Conservation (phyloP, 1,140 invertebrate genomes). For the Drosophila tropicalis region DNA sequence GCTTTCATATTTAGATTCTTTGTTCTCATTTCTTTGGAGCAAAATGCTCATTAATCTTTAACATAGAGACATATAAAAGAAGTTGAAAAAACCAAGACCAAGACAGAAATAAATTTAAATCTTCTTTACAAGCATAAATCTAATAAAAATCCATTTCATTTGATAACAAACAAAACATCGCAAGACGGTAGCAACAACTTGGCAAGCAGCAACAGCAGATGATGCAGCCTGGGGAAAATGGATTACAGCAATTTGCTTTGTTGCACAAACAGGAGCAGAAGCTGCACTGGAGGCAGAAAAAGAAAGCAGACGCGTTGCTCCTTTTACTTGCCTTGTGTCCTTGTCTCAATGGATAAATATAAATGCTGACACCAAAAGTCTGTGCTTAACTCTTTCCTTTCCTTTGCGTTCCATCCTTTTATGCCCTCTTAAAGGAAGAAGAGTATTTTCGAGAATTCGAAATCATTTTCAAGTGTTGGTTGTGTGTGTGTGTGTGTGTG, state of each 20-base stretch:
- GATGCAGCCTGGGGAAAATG: constrained; percentile 71
- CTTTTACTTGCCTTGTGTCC: not conserved
- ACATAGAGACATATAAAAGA: constrained; percentile 17
- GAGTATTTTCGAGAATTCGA: not conserved
- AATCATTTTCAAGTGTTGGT: no score
- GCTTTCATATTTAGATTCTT: not conserved
- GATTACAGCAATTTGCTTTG: constrained; percentile 77
- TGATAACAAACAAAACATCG: constrained; percentile 54
- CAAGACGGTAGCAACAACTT: constrained; percentile 18
- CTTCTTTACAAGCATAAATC: constrained; percentile 72
- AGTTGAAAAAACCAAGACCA: constrained; percentile 40
- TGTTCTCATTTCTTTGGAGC: not conserved
- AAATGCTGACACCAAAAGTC: constrained; percentile 67
- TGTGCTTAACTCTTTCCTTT: constrained; percentile 38
- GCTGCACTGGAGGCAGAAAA: not conserved
- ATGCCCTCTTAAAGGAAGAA: not conserved
- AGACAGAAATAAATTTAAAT: constrained; percentile 74
- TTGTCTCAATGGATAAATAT: constrained; percentile 47
- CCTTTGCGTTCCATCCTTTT: constrained; percentile 21
- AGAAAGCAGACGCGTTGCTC: not conserved
- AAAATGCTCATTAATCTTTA: constrained; percentile 14
- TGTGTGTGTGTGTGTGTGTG: no score
- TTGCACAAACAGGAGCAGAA: constrained; percentile 63
- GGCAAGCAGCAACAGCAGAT: constrained; percentile 54
- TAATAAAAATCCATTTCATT: constrained; percentile 78